Conservation (phyloP, 2,888 invertebrate genomes). For the Dolomedes plantarius region DNA sequence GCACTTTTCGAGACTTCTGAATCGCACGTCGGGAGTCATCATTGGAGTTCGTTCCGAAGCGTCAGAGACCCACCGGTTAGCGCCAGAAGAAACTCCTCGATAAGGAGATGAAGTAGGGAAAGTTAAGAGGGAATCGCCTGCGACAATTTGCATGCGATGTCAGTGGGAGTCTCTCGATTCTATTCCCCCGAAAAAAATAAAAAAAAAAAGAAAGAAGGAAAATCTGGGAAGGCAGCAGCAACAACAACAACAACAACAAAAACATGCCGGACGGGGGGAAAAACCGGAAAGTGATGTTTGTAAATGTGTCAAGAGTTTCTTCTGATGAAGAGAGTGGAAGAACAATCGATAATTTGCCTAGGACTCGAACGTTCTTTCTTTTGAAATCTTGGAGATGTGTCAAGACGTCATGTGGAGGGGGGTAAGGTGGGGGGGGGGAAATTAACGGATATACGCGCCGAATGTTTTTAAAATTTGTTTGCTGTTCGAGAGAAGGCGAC, state of each 20-base stretch:
- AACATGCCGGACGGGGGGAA: too few species aligned
- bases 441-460: slow-evolving; percentile 51
- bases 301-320: slow-evolving; percentile 58
- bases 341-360: slow-evolving; percentile 68
- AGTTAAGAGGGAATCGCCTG: background rate
- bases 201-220: background rate
- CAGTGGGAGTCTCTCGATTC: slow-evolving; percentile 32
- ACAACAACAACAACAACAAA: background rate
- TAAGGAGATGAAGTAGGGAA: background rate
- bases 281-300: slow-evolving; percentile 44
- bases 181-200: background rate
- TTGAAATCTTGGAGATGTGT: slow-evolving; percentile 34
- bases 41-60: slow-evolving; percentile 5
- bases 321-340: slow-evolving; percentile 46
- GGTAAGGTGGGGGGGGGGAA: slow-evolving; percentile 7
- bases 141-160: slow-evolving; percentile 64
- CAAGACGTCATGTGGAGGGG: slow-evolving; percentile 22
- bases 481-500: background rate
- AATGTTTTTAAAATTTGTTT: slow-evolving; percentile 63
- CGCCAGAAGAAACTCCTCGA: background rate
- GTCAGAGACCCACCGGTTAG: background rate
- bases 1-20: slow-evolving; percentile 40
- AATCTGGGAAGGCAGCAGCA: too few species aligned
- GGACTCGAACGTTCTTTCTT: slow-evolving; percentile 33
- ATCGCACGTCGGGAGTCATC: slow-evolving; percentile 59